These are phyloP conservation scores for Meloidogyne floridensis DNA, from an alignment of 1,140 invertebrate genomes.

Conservation along the genomic window DNA sequence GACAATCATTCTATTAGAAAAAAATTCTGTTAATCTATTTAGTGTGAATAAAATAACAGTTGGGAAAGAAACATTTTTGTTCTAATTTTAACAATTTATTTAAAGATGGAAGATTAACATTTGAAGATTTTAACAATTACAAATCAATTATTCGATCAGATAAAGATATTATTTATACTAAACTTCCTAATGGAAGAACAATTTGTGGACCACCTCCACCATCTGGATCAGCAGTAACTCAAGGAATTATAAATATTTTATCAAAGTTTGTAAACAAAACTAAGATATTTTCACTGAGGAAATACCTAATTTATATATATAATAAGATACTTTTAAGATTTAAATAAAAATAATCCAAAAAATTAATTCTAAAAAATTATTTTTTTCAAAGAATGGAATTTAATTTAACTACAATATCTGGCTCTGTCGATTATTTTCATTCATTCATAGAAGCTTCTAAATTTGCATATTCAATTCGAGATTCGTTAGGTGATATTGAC, in stretches of 20 bases:
- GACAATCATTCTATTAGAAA: no score
- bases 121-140: slow-evolving; percentile 75
- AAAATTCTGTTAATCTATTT: no score
- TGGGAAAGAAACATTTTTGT: no score
- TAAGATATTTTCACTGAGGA: no score
- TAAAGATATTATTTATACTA: slow-evolving; percentile 69
- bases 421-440: slow-evolving; percentile 73
- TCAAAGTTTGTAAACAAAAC: background rate
- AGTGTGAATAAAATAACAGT: no score
- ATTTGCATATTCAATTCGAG: slow-evolving; percentile 82
- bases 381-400: slow-evolving; percentile 34
- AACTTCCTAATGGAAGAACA: slow-evolving; percentile 37
- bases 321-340: no score
- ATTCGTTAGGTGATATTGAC: slow-evolving; percentile 79
- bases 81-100: background rate
- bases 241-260: slow-evolving; percentile 50
- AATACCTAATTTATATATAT: no score
- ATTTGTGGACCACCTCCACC: slow-evolving; percentile 59
- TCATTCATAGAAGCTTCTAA: slow-evolving; percentile 87
- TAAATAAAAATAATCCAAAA: no score
- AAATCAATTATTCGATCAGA: slow-evolving; percentile 70
- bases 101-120: slow-evolving; percentile 75
- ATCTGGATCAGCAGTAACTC: slow-evolving; percentile 53
- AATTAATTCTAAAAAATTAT: background rate
- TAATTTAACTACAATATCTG: slow-evolving; percentile 74